Conservation (phyloP, 2,888 invertebrate genomes). For the Cetonia aurata region DNA sequence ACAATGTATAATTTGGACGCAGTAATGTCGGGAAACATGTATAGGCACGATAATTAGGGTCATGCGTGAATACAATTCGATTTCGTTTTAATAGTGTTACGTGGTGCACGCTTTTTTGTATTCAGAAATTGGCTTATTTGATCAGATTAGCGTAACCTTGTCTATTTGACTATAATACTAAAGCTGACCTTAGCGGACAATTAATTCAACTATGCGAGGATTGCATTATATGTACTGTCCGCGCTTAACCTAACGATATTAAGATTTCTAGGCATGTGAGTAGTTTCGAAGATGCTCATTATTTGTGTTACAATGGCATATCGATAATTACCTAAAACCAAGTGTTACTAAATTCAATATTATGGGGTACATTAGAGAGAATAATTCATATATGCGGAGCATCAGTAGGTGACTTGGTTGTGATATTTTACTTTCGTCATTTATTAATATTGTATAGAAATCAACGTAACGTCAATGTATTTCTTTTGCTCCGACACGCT, state of each 20-base stretch:
- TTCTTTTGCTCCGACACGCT: too few relatives aligned
- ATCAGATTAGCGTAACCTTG: constrained; percentile 4
- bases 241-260: too few relatives aligned
- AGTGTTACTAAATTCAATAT: too few relatives aligned
- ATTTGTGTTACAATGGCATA: background rate
- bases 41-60: constrained; percentile 55
- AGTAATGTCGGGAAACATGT: constrained; percentile 54
- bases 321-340: background rate
- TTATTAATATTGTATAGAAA: too few relatives aligned
- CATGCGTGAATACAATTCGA: constrained; percentile 55
- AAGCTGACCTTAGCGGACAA: constrained; percentile 5
- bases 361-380: too few relatives aligned
- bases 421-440: too few relatives aligned
- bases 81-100: constrained; percentile 44
- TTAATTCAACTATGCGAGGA: background rate
- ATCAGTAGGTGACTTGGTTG: too few relatives aligned
- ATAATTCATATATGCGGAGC: too few relatives aligned
- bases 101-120: constrained; percentile 26
- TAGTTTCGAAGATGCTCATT: background rate
- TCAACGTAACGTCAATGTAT: too few relatives aligned
- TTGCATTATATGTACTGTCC: too few relatives aligned
- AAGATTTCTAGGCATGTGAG: too few relatives aligned
- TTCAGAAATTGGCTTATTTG: constrained; percentile 23
- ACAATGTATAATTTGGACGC: constrained; percentile 55
- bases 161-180: background rate